Evolutionary conservation across 2,113 vertebrate species (phyloP).

Genomic region (Cettia cetti): DNA sequence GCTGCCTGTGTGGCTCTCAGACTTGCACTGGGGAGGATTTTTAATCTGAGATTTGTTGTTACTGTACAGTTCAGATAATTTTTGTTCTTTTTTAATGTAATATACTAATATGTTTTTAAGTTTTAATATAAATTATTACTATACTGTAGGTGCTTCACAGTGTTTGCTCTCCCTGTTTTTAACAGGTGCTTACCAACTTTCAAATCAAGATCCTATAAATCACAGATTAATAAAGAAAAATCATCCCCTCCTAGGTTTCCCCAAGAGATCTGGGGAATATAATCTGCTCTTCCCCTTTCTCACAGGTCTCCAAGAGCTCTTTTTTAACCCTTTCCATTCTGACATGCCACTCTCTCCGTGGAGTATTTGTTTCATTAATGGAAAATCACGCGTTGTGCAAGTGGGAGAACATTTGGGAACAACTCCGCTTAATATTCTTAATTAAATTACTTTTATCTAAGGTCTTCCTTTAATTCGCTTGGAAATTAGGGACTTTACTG

Average conservation of each 20-base stretch:
- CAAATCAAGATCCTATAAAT: neutral
- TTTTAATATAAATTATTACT: neutral
- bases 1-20: neutral
- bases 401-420: neutral
- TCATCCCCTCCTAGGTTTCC: neutral
- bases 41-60: neutral
- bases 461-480: neutral
- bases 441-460: neutral
- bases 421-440: neutral
- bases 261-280: neutral
- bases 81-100: neutral
- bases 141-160: neutral
- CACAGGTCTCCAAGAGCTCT: neutral
- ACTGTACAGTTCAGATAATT: neutral
- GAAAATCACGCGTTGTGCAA: neutral
- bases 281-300: slow-evolving; percentile 55
- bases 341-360: neutral
- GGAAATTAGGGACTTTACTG: slow-evolving; percentile 3
- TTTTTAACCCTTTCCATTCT: slow-evolving; percentile 40
- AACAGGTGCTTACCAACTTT: neutral
- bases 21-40: neutral
- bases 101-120: neutral
- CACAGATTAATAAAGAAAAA: slow-evolving; percentile 17
- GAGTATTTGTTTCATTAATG: neutral
- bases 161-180: neutral